Conservation (phyloP, 2,113 vertebrate species). For the Chamaea fasciata region DNA sequence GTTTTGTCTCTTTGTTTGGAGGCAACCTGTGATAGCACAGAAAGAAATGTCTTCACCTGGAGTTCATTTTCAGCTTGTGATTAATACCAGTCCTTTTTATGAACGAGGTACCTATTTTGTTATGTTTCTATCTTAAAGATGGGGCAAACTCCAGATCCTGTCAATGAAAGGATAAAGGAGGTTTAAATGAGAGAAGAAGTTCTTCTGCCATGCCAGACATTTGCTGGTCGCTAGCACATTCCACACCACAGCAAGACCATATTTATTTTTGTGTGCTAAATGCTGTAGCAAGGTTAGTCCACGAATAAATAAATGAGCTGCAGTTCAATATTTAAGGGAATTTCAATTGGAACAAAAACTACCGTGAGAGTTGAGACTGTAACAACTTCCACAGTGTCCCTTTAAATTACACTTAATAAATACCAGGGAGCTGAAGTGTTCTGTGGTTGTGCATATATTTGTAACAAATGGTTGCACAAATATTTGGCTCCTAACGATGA, state of each 20-base stretch:
- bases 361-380: neutral
- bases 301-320: neutral
- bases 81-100: neutral
- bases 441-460: conserved; percentile 72
- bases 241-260: neutral
- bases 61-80: neutral
- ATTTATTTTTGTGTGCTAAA: neutral
- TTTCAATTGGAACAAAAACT: conserved; percentile 9
- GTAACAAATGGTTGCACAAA: conserved; percentile 74
- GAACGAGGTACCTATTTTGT: neutral
- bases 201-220: neutral
- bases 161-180: neutral
- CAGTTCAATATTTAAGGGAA: neutral
- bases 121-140: neutral
- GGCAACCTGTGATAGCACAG: neutral
- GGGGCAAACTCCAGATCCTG: neutral
- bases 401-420: conserved; percentile 69
- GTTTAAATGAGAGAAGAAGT: neutral
- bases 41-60: neutral
- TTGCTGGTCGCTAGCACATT: neutral
- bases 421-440: conserved; percentile 56
- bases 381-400: conserved; percentile 29
- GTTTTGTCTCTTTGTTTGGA: neutral
- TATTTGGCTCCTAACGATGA: conserved; percentile 72
- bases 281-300: neutral